A percentile compares a stretch with the other conserved stretches of the same genome.
Conservation (phyloP, 2,888 invertebrate species). For the Tetranychus piercei region DNA sequence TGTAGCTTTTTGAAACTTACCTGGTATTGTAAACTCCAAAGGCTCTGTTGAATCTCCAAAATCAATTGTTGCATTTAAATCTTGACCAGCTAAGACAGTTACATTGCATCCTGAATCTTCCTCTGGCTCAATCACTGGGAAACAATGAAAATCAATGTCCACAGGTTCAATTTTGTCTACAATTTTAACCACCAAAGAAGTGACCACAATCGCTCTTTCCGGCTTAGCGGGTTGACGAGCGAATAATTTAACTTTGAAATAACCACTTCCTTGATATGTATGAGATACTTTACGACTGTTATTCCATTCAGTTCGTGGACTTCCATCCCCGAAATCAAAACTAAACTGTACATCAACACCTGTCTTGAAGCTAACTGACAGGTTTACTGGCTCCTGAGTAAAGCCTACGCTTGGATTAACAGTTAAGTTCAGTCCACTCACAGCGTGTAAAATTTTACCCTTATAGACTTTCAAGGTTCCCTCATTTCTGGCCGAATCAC, state of each 20-base stretch:
- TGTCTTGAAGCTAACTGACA: background rate
- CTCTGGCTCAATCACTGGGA: conserved; percentile 29
- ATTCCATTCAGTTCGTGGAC: background rate
- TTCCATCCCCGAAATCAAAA: conserved; percentile 1
- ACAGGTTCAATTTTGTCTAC: conserved; percentile 26
- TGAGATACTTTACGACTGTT: background rate
- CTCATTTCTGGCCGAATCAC: background rate
- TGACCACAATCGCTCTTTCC: conserved; percentile 26
- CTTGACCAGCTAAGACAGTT: conserved; percentile 29
- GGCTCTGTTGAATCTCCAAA: conserved; percentile 27
- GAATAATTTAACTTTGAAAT: background rate
- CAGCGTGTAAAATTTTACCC: background rate
- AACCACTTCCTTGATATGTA: background rate
- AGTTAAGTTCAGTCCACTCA: background rate
- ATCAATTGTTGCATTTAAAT: conserved; percentile 27
- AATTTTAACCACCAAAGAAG: conserved; percentile 28
- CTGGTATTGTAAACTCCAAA: conserved; percentile 24
- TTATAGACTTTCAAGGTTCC: background rate
- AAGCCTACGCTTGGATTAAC: background rate
- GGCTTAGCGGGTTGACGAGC: conserved; percentile 4
- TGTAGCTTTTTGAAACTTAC: conserved; percentile 15
- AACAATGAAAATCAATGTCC: conserved; percentile 29
- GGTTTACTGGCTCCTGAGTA: background rate
- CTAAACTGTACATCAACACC: conserved; percentile 10
- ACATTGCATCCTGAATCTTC: conserved; percentile 30